These are phyloP conservation scores for Neria commutata DNA, from an alignment of 2,888 invertebrate genomes.

Conservation along the genomic window DNA sequence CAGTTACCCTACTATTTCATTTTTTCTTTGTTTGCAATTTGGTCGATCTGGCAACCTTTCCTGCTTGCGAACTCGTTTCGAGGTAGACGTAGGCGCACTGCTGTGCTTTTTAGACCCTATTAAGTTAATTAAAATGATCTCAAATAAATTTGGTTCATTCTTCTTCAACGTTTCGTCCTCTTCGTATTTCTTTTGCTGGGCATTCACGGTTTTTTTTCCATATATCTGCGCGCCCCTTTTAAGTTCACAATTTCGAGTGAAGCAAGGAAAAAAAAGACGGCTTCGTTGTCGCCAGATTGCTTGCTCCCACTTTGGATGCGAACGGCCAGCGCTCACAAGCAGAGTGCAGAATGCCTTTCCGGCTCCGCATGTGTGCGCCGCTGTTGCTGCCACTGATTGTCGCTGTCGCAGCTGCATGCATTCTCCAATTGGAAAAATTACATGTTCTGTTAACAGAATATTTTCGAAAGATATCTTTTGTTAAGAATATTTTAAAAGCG, in stretches of 20 bases:
- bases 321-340: too few species aligned
- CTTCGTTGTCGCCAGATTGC: background rate
- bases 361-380: too few species aligned
- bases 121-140: slow-evolving; percentile 5
- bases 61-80: too few species aligned
- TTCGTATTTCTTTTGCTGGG: background rate
- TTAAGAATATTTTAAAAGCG: too few species aligned
- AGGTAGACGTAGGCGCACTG: background rate
- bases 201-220: background rate
- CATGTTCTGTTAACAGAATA: too few species aligned
- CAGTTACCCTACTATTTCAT: background rate
- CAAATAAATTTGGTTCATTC: slow-evolving; percentile 2
- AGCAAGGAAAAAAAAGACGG: background rate
- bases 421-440: too few species aligned
- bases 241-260: background rate
- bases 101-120: slow-evolving; percentile 1
- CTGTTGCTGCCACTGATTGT: too few species aligned
- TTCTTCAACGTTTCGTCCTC: background rate
- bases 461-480: too few species aligned
- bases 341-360: too few species aligned
- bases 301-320: background rate
- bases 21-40: background rate
- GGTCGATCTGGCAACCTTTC: background rate
- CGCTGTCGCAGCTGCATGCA: too few species aligned
- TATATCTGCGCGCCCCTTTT: background rate